These are phyloP conservation scores for Hucho hucho DNA, from an alignment of 2,113 vertebrate genomes.

Conservation along the genomic window DNA sequence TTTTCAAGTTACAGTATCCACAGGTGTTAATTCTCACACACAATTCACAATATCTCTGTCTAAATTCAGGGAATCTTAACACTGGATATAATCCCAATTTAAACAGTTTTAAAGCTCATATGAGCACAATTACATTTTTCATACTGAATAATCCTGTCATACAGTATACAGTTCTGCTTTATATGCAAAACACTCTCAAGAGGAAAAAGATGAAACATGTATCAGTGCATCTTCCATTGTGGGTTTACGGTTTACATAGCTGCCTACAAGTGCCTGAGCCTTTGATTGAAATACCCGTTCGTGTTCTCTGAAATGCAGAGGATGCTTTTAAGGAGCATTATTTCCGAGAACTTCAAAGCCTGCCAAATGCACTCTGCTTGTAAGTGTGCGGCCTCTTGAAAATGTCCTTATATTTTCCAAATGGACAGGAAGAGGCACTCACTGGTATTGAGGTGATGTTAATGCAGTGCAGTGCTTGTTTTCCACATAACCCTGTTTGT, in stretches of 20 bases:
- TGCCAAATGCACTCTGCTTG: constrained; percentile 69
- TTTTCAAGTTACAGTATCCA: constrained; percentile 16
- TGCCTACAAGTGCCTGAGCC: constrained; percentile 47
- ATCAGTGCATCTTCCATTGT: constrained; percentile 21
- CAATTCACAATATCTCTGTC: neutral
- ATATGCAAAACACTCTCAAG: neutral
- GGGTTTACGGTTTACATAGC: constrained; percentile 43
- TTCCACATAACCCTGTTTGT: constrained; percentile 34
- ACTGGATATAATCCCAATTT: neutral
- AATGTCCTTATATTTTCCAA: constrained; percentile 76
- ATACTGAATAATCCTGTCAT: neutral
- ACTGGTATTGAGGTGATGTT: constrained; percentile 67
- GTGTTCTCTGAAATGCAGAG: constrained; percentile 42
- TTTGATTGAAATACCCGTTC: constrained; percentile 62
- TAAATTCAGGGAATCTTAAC: neutral
- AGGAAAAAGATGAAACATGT: constrained; percentile 7
- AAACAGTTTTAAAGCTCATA: no score
- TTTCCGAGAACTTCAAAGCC: constrained; percentile 76
- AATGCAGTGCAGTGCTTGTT: constrained; percentile 60
- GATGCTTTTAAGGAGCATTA: constrained; percentile 78
- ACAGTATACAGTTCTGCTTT: neutral
- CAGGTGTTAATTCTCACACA: neutral
- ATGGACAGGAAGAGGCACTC: constrained; percentile 74
- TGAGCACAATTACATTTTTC: no score
- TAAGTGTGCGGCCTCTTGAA: constrained; percentile 56